Conservation (phyloP, 2,888 invertebrate genomes). For the Drosophila ezoana region DNA sequence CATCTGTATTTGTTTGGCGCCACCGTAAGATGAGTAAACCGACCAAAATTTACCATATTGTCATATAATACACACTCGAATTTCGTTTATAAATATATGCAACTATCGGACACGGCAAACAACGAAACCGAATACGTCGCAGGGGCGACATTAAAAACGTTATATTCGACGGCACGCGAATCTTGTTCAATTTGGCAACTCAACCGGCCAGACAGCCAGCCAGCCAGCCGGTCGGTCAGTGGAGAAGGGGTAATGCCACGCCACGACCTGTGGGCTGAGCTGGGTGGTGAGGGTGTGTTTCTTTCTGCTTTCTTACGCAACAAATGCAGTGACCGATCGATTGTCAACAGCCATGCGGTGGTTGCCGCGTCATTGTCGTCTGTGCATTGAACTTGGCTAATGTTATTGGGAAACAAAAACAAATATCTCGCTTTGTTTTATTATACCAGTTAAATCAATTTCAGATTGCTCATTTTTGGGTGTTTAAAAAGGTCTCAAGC, state of each 20-base stretch:
- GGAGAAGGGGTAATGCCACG: slow-evolving; percentile 6
- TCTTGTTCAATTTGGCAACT: slow-evolving; percentile 50
- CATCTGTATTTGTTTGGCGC: slow-evolving; percentile 39
- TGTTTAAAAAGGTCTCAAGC: neutral
- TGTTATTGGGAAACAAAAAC: slow-evolving; percentile 10
- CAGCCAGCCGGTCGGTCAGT: slow-evolving; percentile 30
- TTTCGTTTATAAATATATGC: slow-evolving; percentile 12
- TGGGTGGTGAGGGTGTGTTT: slow-evolving; percentile 10
- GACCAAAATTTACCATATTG: slow-evolving; percentile 51
- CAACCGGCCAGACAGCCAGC: slow-evolving; percentile 22
- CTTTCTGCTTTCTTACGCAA: slow-evolving; percentile 53
- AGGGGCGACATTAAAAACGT: slow-evolving; percentile 32
- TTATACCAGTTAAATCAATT: neutral
- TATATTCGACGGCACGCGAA: slow-evolving; percentile 52
- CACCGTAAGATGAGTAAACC: slow-evolving; percentile 48
- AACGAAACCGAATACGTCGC: slow-evolving; percentile 26
- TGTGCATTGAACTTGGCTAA: slow-evolving; percentile 69
- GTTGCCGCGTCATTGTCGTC: slow-evolving; percentile 63
- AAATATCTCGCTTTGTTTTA: slow-evolving; percentile 2
- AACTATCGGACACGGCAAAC: neutral
- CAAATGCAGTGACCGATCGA: slow-evolving; percentile 56
- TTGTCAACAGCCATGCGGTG: slow-evolving; percentile 31
- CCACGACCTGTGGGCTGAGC: neutral
- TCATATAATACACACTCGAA: slow-evolving; percentile 49
- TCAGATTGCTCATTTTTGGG: slow-evolving; percentile 3